phyloP scores from a whole-genome alignment of 2,888 invertebrate species.

The Tolmerus cingulatus region DNA sequence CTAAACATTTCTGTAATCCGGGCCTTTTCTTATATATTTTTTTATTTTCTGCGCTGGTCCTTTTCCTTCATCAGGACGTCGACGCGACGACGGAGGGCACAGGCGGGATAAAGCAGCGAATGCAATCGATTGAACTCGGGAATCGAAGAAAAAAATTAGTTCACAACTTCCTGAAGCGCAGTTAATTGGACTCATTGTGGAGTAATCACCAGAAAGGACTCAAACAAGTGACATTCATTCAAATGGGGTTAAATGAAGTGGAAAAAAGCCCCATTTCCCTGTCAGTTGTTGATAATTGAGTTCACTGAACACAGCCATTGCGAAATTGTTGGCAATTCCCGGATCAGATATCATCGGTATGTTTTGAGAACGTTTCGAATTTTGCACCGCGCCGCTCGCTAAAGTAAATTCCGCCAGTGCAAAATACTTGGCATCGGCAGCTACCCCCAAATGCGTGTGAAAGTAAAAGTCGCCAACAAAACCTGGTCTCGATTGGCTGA shows the following conservation, averaged over 20 bases:
- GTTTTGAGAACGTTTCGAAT: neutral
- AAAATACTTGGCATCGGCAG: neutral
- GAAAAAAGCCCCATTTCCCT: slow-evolving; percentile 10
- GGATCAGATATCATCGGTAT: slow-evolving; percentile 1
- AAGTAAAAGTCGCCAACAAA: neutral
- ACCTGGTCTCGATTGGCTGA: neutral
- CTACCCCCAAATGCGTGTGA: neutral
- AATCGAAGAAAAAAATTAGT: slow-evolving; percentile 33
- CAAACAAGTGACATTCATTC: slow-evolving; percentile 41
- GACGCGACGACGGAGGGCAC: neutral
- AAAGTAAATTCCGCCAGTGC: neutral
- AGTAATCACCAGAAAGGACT: slow-evolving; percentile 51
- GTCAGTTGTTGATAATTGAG: slow-evolving; percentile 23
- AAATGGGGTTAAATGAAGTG: slow-evolving; percentile 37
- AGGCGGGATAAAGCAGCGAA: neutral
- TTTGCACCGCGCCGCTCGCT: neutral
- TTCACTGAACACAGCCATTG: neutral
- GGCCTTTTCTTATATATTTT: neutral
- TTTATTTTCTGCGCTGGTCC: neutral
- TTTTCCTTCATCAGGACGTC: neutral
- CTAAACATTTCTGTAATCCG: slow-evolving; percentile 22
- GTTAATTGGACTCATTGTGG: slow-evolving; percentile 52
- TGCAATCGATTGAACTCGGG: slow-evolving; percentile 16
- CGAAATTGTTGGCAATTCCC: neutral
- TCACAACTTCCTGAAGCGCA: slow-evolving; percentile 33